Evolutionary conservation across 2,113 vertebrate species (phyloP).

Genomic region (Dicerorhinus sumatrensis): DNA sequence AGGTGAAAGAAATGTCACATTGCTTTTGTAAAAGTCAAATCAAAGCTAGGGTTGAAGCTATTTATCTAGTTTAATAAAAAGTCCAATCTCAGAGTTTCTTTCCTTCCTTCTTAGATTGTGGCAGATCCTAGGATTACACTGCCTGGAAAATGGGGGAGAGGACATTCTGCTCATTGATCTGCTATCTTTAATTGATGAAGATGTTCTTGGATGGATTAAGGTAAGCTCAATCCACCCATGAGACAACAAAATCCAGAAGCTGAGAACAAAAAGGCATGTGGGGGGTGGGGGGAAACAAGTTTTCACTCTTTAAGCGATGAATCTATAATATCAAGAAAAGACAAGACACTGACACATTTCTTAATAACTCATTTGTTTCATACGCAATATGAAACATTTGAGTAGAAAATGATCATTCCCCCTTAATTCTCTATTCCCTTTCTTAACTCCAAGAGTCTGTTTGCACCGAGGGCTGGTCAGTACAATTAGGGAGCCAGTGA

Average conservation of each 20-base stretch:
- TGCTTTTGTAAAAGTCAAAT: slow-evolving; percentile 5
- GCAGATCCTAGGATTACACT: background rate
- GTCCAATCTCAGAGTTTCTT: background rate
- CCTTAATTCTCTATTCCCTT: background rate
- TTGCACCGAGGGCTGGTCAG: background rate
- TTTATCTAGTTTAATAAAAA: background rate
- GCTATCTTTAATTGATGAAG: background rate
- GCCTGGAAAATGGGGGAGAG: background rate
- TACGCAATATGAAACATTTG: background rate
- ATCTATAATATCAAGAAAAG: background rate
- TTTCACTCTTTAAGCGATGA: background rate
- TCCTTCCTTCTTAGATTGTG: background rate
- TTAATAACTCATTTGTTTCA: background rate
- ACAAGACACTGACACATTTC: background rate
- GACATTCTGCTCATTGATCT: background rate
- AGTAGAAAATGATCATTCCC: background rate
- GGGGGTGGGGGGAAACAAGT: background rate
- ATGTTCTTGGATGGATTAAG: background rate
- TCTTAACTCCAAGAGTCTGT: background rate
- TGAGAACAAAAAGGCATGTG: background rate
- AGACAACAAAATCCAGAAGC: background rate
- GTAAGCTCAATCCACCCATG: background rate
- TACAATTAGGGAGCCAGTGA: background rate
- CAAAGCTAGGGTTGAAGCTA: background rate
- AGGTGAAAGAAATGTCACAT: background rate